A percentile compares a stretch with the other conserved stretches of the same genome.
Evolutionary conservation across 2,888 invertebrate genomes (phyloP).

Genomic region (Tinea pellionella): DNA sequence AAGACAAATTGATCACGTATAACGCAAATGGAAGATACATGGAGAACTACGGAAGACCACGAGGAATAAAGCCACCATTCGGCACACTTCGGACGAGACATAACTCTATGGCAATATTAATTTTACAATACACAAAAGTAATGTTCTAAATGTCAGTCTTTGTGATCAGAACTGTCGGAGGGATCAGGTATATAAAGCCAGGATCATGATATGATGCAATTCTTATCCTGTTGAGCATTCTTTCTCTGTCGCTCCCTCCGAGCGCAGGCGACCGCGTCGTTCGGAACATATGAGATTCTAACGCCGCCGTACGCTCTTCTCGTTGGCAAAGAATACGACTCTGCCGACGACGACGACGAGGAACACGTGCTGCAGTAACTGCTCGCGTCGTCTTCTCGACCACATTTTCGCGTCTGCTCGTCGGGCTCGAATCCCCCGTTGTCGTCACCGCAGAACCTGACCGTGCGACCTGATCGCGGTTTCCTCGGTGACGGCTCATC

Average conservation of each 20-base stretch:
- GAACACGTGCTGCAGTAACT: slow-evolving; percentile 92
- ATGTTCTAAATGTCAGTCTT: slow-evolving; percentile 51
- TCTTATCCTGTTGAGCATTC: slow-evolving; percentile 79
- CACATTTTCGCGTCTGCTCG: slow-evolving; percentile 35
- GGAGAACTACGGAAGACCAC: neutral
- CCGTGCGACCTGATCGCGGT: slow-evolving; percentile 50
- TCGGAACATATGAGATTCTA: slow-evolving; percentile 92
- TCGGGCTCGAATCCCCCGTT: slow-evolving; percentile 60
- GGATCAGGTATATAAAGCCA: slow-evolving; percentile 38
- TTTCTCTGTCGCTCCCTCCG: slow-evolving; percentile 72
- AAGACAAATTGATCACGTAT: neutral
- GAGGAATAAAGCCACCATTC: too few relatives aligned
- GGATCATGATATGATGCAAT: slow-evolving; percentile 88
- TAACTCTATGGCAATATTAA: neutral
- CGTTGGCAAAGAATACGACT: slow-evolving; percentile 87
- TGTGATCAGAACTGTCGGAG: slow-evolving; percentile 52
- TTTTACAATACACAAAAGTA: too few relatives aligned
- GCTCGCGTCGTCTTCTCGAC: slow-evolving; percentile 73
- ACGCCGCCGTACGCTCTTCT: slow-evolving; percentile 88
- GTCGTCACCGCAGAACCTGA: slow-evolving; percentile 58
- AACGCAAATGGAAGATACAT: neutral
- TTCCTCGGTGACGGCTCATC: slow-evolving; percentile 49
- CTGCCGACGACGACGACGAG: slow-evolving; percentile 88
- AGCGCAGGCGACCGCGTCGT: slow-evolving; percentile 88
- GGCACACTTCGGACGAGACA: neutral